These are phyloP conservation scores for Pseudochaenichthys georgianus DNA, from an alignment of 2,797 vertebrate species.

Conservation along the genomic window DNA sequence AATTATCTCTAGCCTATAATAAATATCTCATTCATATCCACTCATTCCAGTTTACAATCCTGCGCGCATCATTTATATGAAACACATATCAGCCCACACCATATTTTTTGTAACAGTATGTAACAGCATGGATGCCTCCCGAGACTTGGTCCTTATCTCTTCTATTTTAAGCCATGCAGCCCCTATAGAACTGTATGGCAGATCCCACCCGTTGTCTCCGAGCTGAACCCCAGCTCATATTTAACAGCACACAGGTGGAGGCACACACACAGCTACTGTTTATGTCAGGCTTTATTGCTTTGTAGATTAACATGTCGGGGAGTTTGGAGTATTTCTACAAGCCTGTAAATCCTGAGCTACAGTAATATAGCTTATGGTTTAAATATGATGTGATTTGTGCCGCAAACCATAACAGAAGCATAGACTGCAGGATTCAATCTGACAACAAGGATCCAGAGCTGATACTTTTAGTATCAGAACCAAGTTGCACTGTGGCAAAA, in stretches of 20 bases:
- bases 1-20: slow-evolving; percentile 16
- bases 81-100: slow-evolving; percentile 39
- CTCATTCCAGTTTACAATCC: slow-evolving; percentile 8
- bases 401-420: slow-evolving; percentile 52
- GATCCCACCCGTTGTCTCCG: slow-evolving; percentile 63
- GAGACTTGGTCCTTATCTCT: slow-evolving; percentile 61
- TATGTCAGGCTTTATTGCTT: slow-evolving; percentile 73
- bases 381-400: slow-evolving; percentile 65
- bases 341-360: slow-evolving; percentile 56
- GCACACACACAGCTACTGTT: slow-evolving; percentile 44
- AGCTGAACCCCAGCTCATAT: slow-evolving; percentile 67
- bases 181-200: slow-evolving; percentile 69
- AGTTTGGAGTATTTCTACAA: slow-evolving; percentile 65
- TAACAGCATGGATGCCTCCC: slow-evolving; percentile 35
- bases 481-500: slow-evolving; percentile 4
- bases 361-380: slow-evolving; percentile 57
- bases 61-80: slow-evolving; percentile 11
- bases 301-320: slow-evolving; percentile 76
- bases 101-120: slow-evolving; percentile 38
- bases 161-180: slow-evolving; percentile 68
- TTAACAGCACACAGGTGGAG: slow-evolving; percentile 75
- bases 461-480: slow-evolving; percentile 42
- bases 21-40: slow-evolving; percentile 2
- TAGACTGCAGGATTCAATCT: slow-evolving; percentile 61
- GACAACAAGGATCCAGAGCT: slow-evolving; percentile 56